phyloP scores from a whole-genome alignment of 2,797 vertebrate genomes.

The Melanotaenia boesemani region DNA sequence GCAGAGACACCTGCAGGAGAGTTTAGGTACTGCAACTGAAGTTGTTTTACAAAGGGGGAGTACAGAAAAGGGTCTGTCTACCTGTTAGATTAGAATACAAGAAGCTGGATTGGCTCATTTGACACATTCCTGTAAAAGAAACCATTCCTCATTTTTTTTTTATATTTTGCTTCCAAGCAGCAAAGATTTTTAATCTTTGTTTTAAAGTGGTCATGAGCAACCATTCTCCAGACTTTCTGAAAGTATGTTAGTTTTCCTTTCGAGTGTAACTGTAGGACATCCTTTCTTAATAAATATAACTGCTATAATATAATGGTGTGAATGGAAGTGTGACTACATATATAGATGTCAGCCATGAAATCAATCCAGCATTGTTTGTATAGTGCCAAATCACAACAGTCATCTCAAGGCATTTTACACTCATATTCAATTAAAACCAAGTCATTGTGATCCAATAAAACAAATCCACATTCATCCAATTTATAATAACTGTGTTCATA shows the following conservation, averaged over 20 bases:
- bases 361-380: no score
- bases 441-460: no score
- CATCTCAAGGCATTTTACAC: no score
- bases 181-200: neutral
- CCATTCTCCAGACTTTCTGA: neutral
- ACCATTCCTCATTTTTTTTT: neutral
- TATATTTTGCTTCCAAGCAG: neutral
- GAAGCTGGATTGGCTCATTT: neutral
- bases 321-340: no score
- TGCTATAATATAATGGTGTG: neutral
- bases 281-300: neutral
- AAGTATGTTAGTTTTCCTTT: neutral
- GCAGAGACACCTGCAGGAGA: conserved; percentile 86
- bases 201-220: neutral
- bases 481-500: no score
- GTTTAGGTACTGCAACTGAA: conserved; percentile 73
- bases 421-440: no score
- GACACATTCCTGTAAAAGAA: no score
- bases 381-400: no score
- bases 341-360: neutral
- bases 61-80: neutral
- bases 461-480: no score
- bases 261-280: neutral
- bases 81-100: neutral
- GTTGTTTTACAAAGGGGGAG: neutral